Base-by-base conservation (phyloP, 1,140 invertebrate genomes). In the Pomacea maculata region DNA sequence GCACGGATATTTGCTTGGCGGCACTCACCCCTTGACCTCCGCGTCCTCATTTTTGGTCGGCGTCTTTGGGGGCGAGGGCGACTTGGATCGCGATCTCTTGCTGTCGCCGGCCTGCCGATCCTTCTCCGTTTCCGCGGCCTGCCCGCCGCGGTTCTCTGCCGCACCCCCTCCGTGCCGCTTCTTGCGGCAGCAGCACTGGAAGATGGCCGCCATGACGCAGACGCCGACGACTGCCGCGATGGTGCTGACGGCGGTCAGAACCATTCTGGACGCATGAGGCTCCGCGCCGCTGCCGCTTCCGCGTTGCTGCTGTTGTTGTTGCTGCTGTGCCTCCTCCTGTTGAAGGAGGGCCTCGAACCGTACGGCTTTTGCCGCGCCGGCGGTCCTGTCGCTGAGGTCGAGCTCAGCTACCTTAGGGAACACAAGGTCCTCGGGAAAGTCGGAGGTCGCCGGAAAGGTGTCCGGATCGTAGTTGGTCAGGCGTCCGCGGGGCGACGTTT, bases 101-200 rank as follows among this genome's bases (percentile, higher is more conserved):
- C 65, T 70, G n/a, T 34, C 9, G 9, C 65, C 54, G 57, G 76
- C 52, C 4, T 17, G n/a, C 14, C 9, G 12, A 15, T 81, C 12
- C 45, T 68, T 61, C 74, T 82, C 68, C 77, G 55, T 25, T 55
- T 57, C 45, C 25, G 67, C 25, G 55, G 54, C 68, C 80, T 83
- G 11, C 70, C 67, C 14, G 76, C 78, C 61, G 75, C 57, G 57
- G 57, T 61, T 76, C 52, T 68, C 19, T 3, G 77, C 80, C 57
- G 25, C 82, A 73, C 67, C 21, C 25, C 45, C 65, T 25, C 45
- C 76, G 14, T 70, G 57, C 34, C 78, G 71, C 57, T 84, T 85
- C 57, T 83, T 82, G 17, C 82, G 78, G 83, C 86, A 87, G 83
- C 87, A 88, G 82, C 87, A 88, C 65, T 86, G 82, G 71, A 87